phyloP scores from a whole-genome alignment of 2,113 vertebrate species.

The Gadus macrocephalus region DNA sequence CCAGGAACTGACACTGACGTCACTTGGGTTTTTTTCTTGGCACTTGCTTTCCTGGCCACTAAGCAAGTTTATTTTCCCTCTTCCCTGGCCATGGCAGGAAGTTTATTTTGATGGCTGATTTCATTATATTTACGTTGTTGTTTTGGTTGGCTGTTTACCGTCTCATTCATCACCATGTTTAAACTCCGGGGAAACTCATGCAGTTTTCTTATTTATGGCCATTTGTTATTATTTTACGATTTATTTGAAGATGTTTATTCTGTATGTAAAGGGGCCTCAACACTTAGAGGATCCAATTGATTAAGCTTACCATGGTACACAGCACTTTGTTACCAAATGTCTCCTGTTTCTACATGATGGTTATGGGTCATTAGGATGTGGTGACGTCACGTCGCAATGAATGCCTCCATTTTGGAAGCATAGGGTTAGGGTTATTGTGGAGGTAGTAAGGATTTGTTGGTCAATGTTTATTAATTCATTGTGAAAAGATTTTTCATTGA shows the following conservation, averaged over 20 bases:
- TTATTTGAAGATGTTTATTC: neutral
- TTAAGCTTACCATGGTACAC: too few relatives aligned
- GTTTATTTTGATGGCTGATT: constrained; percentile 74
- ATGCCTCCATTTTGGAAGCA: too few relatives aligned
- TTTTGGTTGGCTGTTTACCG: constrained; percentile 56
- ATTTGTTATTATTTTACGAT: too few relatives aligned
- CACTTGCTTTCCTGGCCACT: constrained; percentile 10
- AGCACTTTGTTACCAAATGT: too few relatives aligned
- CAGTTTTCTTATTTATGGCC: constrained; percentile 60
- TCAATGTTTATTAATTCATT: too few relatives aligned
- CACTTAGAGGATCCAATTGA: too few relatives aligned
- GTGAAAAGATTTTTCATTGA: too few relatives aligned
- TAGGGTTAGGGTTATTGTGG: too few relatives aligned
- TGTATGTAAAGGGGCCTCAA: neutral
- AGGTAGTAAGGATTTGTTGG: too few relatives aligned
- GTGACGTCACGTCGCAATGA: too few relatives aligned
- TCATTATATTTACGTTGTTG: constrained; percentile 59
- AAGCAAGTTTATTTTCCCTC: constrained; percentile 55
- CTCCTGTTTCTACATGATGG: too few relatives aligned
- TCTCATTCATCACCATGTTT: constrained; percentile 63
- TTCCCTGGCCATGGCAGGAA: constrained; percentile 61
- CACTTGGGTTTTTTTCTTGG: constrained; percentile 37
- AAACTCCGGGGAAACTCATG: constrained; percentile 72
- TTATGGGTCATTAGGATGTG: too few relatives aligned
- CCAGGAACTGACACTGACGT: constrained; percentile 44